Conservation (phyloP, 2,113 vertebrate genomes). For the Chloebia gouldiae region DNA sequence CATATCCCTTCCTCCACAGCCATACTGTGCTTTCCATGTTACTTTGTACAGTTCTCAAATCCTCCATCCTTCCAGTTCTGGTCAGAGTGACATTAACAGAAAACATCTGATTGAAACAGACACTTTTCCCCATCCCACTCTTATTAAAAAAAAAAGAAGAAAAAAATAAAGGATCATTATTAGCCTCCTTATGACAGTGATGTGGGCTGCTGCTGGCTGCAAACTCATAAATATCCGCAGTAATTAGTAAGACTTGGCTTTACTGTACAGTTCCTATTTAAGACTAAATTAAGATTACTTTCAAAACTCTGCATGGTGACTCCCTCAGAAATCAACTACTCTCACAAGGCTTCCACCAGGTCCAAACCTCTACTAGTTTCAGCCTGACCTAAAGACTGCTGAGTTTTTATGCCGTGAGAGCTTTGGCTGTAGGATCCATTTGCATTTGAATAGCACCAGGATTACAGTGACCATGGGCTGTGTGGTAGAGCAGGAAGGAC, state of each 20-base stretch:
- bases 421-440: not conserved
- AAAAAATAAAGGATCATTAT: not conserved
- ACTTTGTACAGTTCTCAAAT: not conserved
- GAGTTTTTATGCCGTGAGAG: not conserved
- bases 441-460: not conserved
- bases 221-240: not conserved
- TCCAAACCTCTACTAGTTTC: not conserved
- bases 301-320: not conserved
- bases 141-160: not conserved
- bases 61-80: not conserved
- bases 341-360: not conserved
- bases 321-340: not conserved
- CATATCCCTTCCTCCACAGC: not conserved
- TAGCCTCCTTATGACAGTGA: not conserved
- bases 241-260: not conserved
- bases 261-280: not conserved
- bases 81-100: not conserved
- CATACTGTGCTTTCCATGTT: not conserved
- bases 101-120: not conserved
- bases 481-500: not conserved
- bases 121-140: not conserved
- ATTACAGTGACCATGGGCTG: not conserved
- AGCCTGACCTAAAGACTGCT: not conserved
- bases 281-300: not conserved
- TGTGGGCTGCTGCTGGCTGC: not conserved